Percentiles rank a stretch among this genome's conserved stretches.
Evolutionary conservation across 2,797 vertebrate species (phyloP).

Genomic region (Yasuhikotakia modesta): DNA sequence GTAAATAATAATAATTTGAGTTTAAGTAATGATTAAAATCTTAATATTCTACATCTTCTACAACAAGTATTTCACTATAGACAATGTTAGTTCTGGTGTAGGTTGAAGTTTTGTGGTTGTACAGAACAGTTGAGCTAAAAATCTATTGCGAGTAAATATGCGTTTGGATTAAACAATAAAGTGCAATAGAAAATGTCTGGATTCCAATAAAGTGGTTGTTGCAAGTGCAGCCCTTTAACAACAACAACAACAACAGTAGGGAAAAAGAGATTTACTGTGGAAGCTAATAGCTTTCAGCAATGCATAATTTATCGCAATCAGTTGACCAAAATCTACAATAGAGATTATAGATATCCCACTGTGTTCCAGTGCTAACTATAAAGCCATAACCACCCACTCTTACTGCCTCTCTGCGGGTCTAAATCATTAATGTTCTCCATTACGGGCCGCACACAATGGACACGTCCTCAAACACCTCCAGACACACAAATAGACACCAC

Average conservation of each 20-base stretch:
- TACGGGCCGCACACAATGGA: conserved; percentile 54
- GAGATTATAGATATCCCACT: conserved; percentile 56
- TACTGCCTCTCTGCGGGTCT: conserved; percentile 42
- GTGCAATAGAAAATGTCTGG: conserved; percentile 21
- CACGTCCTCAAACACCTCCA: conserved; percentile 62
- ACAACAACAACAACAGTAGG: conserved; percentile 55
- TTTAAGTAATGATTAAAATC: too few relatives aligned
- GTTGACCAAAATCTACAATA: conserved; percentile 64
- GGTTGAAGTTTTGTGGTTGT: background rate
- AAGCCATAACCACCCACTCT: conserved; percentile 53
- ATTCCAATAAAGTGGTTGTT: conserved; percentile 41
- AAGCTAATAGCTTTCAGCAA: conserved; percentile 61
- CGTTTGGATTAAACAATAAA: conserved; percentile 4
- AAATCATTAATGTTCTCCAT: conserved; percentile 61
- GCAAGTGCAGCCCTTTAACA: conserved; percentile 54
- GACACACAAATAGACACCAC: conserved; percentile 54
- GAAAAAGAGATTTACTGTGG: conserved; percentile 40
- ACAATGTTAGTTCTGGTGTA: too few relatives aligned
- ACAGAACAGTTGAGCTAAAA: too few relatives aligned
- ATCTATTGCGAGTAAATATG: too few relatives aligned
- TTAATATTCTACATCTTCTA: too few relatives aligned
- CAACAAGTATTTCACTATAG: too few relatives aligned
- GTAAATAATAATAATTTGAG: too few relatives aligned
- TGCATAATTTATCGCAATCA: conserved; percentile 63
- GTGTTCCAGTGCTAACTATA: conserved; percentile 56